Base-by-base conservation (phyloP, 1,140 invertebrate species). In the Drosophila bocki region DNA sequence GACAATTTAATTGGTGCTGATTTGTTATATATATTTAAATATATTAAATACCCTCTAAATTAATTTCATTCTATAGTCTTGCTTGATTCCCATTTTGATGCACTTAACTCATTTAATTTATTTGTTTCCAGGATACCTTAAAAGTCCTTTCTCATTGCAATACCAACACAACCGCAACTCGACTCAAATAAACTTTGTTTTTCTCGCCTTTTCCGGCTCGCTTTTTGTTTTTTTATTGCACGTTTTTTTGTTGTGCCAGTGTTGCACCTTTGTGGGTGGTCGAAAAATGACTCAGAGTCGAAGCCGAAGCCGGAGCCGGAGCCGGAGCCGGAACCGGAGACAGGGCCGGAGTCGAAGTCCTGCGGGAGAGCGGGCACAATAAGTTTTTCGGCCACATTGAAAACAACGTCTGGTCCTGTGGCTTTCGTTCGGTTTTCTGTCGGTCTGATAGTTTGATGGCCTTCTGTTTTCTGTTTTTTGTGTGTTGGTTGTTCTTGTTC, bases 381-480 rank as follows among this genome's bases (percentile, higher is more conserved):
- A 78, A 78, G 75, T 78, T 74, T 78, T 78, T 78, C 61, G 75
- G 42, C 64, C 75, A 78, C 75, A 78, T 78, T 78, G 64, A 78
- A 78, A 78, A 78, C 72, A 75, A 75, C 62, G 39, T 26, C 68
- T 72, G 68, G 61, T 42, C 29, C 63, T 61, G 50, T 63, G 71
- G 71, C 69, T 74, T 76, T 42, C 41, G 35, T 67, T 68, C 50
- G 54, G 70, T 56, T 71, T 69, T 77, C 32, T 47, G 41, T 45
- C 35, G 39, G 22, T 82, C 57, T 29, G 15, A 37, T 54, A 61
- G 65, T 71, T 68, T 78, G 74, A 50, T 74, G 70, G 54, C 56
- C 70, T 60, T 72, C 69, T 72, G 69, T 59, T 72, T 60, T 56
- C 37, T 26, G 53, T 22, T 54, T 54, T 54, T 22, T 54, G 32